These are phyloP conservation scores for Hermatobates lingyangjiaoensis DNA, from an alignment of 1,140 invertebrate species.

Conservation along the genomic window DNA sequence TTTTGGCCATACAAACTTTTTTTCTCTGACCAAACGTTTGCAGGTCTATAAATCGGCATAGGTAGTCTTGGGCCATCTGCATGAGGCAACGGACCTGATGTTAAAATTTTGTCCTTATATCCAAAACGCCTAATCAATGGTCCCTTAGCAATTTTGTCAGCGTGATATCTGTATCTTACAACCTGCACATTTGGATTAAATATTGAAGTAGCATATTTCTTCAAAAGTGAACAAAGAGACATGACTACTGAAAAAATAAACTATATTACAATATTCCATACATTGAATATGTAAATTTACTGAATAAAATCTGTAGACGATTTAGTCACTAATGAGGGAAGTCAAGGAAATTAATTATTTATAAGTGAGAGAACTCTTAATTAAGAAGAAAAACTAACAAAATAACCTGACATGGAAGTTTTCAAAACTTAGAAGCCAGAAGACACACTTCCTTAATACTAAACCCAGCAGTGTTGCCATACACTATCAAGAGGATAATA, in stretches of 20 bases:
- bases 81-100: conserved; percentile 46
- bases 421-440: no score
- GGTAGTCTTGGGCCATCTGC: conserved; percentile 27
- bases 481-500: no score
- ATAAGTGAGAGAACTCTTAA: no score
- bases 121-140: conserved; percentile 43
- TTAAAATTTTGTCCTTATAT: conserved; percentile 43
- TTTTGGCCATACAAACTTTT: conserved; percentile 82
- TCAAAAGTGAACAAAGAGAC: conserved; percentile 21
- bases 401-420: no score
- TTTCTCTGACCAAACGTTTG: conserved; percentile 50
- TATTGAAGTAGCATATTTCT: not conserved
- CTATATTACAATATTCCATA: no score
- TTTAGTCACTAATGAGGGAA: no score
- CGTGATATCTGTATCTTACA: conserved; percentile 41
- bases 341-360: no score
- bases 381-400: no score
- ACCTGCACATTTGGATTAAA: conserved; percentile 5
- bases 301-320: no score
- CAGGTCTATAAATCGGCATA: conserved; percentile 49
- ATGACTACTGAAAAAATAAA: conserved; percentile 26
- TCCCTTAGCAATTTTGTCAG: conserved; percentile 38
- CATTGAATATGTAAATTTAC: no score
- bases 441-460: no score
- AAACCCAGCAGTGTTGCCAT: no score